Evolutionary conservation across 2,113 vertebrate genomes (phyloP).

Genomic region (Abramis brama): DNA sequence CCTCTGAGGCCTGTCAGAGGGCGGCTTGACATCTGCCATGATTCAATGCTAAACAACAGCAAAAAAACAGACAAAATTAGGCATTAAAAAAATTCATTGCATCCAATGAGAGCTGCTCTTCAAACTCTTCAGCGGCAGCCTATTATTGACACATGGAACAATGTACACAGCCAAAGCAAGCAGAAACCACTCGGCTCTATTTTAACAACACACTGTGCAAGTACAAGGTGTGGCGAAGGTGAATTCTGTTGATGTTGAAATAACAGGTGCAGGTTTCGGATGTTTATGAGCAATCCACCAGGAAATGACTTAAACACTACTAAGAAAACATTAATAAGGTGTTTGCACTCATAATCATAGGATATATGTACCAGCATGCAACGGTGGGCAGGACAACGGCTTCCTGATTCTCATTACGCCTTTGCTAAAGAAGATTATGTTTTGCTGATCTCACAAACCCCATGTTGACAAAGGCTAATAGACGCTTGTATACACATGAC

Average conservation of each 20-base stretch:
- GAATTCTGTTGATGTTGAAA: background rate
- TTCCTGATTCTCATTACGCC: conserved; percentile 43
- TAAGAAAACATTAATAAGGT: conserved; percentile 2
- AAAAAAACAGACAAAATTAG: background rate
- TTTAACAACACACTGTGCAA: background rate
- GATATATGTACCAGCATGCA: background rate
- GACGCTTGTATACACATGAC: conserved; percentile 25
- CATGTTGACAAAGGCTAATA: conserved; percentile 54
- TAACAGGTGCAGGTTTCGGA: background rate
- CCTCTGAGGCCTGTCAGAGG: conserved; percentile 74
- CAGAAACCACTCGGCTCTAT: background rate
- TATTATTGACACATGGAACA: conserved; percentile 13
- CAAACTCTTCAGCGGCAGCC: background rate
- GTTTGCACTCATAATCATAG: background rate
- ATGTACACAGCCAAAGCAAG: conserved; percentile 11
- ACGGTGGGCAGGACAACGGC: background rate
- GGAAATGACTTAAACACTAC: background rate
- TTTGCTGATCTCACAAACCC: conserved; percentile 70
- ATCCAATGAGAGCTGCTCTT: background rate
- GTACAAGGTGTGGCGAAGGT: conserved; percentile 3
- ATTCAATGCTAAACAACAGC: conserved; percentile 67
- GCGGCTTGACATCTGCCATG: conserved; percentile 79
- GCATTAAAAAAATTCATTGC: background rate
- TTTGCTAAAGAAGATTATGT: conserved; percentile 73
- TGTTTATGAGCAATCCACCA: background rate